Base-by-base conservation (phyloP, 2,797 vertebrate species). In the Fistularia tabacaria region DNA sequence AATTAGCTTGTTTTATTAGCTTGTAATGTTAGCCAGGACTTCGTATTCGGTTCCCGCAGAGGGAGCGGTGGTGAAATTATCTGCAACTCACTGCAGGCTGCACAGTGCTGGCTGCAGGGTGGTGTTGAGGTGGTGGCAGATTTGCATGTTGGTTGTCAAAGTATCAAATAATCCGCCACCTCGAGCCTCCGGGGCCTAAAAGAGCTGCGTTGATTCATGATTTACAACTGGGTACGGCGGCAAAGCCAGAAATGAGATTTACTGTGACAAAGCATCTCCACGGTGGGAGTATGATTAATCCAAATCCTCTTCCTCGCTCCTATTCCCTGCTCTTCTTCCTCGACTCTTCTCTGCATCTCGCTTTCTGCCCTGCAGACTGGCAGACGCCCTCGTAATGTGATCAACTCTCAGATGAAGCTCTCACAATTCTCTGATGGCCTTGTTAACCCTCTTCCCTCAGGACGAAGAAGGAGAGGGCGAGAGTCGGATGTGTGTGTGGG, bases 381-480 rank as follows among this genome's bases (percentile, higher is more conserved):
- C 79, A 82, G 81, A 79, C 81, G 79, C 77, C 77, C 54, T 56
- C 10, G 69, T 84, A 85, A 90, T 87, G 77, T 82, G 80, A 90
- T 88, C 73, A 82, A 83, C 77, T 69, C 80, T 80, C 81, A 70
- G 73, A 78, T 76, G 82, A 42, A 79, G 74, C 70, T 57, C 59
- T 75, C 66, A 6, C 77, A 70, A 64, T 62, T 83, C 83, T 82
- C 83, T 64, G 61, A 73, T 73, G 79, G 85, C 64, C 76, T 85
- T 85, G 80, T 86, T 89, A 88, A 81, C 75, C 76, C 64, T n/a
- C 59, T 70, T 64, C 78, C 82, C 78, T 25, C 48, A 82, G 80
- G 81, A 77, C 60, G 56, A 77, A 38, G 59, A 41, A 46, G 38
- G 62, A 61, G 45, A 44, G 49, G 63, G 73, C 12, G 62, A 45